phyloP scores from a whole-genome alignment of 2,888 invertebrate genomes.

The Thysanoteuthis rhombus region DNA sequence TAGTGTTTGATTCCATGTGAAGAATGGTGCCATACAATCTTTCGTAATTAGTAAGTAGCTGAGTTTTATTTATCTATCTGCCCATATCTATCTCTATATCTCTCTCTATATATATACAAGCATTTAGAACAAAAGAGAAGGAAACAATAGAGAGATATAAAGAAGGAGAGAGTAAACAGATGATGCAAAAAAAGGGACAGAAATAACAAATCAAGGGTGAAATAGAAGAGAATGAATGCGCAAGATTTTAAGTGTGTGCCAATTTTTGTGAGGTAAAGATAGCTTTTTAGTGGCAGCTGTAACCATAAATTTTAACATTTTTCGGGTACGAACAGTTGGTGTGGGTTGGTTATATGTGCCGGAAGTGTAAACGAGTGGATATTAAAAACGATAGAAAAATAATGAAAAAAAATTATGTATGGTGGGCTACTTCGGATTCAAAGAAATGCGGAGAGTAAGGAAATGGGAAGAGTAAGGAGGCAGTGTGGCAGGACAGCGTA shows the following conservation, averaged over 20 bases:
- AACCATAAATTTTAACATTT: not conserved
- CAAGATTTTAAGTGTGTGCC: not conserved
- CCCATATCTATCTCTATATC: not conserved
- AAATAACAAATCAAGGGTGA: not conserved
- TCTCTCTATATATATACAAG: not conserved
- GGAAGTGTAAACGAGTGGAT: not conserved
- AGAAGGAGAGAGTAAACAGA: too few relatives aligned
- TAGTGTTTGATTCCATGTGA: too few relatives aligned
- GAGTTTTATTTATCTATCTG: too few relatives aligned
- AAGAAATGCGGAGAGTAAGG: not conserved
- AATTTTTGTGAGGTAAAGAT: not conserved
- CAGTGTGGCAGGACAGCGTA: not conserved
- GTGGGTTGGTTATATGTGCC: not conserved
- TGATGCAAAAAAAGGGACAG: too few relatives aligned
- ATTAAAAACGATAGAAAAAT: not conserved
- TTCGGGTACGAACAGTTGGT: not conserved
- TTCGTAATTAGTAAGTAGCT: too few relatives aligned
- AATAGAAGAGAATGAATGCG: not conserved
- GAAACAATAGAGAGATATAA: not conserved
- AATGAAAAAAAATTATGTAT: not conserved
- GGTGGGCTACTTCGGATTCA: not conserved
- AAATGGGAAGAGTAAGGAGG: not conserved
- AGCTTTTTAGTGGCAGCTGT: not conserved
- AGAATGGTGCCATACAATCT: too few relatives aligned
- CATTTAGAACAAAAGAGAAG: not conserved